Percentiles rank a stretch among this genome's conserved stretches.
phyloP scores from a whole-genome alignment of 2,113 vertebrate genomes.

The Holacanthus passer region DNA sequence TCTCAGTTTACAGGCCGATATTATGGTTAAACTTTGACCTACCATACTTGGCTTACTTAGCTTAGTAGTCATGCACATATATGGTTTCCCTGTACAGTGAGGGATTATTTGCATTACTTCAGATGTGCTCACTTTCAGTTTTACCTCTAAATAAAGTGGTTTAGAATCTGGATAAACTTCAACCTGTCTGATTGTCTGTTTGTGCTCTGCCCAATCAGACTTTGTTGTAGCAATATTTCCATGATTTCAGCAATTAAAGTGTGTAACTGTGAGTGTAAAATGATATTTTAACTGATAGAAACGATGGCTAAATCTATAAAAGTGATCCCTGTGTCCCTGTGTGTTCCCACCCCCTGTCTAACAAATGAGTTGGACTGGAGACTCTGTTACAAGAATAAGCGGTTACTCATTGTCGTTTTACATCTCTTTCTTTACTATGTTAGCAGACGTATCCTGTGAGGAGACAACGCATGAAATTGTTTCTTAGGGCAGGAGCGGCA shows the following conservation, averaged over 20 bases:
- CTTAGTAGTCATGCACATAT: no score
- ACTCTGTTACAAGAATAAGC: constrained; percentile 7
- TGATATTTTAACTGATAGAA: not conserved
- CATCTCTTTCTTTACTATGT: not conserved
- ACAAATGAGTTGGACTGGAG: not conserved
- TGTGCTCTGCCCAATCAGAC: not conserved
- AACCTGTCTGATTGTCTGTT: not conserved
- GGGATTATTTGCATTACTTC: not conserved
- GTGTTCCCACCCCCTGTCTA: not conserved
- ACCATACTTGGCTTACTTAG: no score
- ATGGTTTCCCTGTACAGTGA: not conserved
- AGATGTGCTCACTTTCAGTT: not conserved
- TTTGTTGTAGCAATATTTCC: not conserved
- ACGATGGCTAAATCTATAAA: not conserved
- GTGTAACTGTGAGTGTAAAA: not conserved
- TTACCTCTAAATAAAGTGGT: not conserved
- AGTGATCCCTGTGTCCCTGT: no score
- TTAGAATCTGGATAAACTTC: not conserved
- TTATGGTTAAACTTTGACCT: no score
- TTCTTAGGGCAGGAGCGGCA: no score
- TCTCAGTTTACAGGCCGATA: no score
- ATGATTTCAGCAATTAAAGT: not conserved
- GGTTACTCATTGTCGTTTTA: not conserved
- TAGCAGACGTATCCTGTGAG: not conserved
- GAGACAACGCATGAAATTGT: not conserved